These are phyloP conservation scores for Mico argentatus DNA, from an alignment of 2,797 vertebrate genomes.

Conservation along the genomic window DNA sequence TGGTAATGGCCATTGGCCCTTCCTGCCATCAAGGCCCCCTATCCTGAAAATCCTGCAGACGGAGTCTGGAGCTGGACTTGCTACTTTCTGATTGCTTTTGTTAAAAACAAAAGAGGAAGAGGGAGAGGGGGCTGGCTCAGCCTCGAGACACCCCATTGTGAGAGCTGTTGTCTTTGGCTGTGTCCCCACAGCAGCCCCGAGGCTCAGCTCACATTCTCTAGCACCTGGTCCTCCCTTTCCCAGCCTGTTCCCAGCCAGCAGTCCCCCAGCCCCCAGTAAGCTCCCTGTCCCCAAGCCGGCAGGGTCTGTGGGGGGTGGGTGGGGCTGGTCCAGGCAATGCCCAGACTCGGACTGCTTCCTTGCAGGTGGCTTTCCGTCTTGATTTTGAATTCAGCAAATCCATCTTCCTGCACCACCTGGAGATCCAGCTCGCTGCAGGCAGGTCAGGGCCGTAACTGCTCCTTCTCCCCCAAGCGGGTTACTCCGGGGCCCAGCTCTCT, in stretches of 20 bases:
- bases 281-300: background rate
- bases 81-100: background rate
- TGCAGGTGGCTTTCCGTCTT: conserved; percentile 93
- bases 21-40: too few relatives aligned
- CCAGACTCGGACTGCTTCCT: background rate
- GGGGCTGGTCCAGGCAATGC: rapidly evolving
- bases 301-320: background rate
- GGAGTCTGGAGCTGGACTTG: background rate
- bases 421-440: conserved; percentile 85
- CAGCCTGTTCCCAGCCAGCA: background rate
- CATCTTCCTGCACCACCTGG: conserved; percentile 90
- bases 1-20: background rate
- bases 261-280: background rate
- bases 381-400: conserved; percentile 96
- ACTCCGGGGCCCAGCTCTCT: background rate
- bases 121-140: background rate
- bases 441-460: conserved; percentile 8
- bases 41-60: background rate
- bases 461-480: background rate
- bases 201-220: background rate
- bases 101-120: background rate
- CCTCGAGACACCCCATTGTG: rapidly evolving
- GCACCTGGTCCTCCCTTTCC: background rate
- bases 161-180: background rate
- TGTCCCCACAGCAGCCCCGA: rapidly evolving